A percentile compares a stretch with the other conserved stretches of the same genome.
Evolutionary conservation across 1,140 invertebrate genomes (phyloP).

Genomic region (Hyposmocoma kahamanoa): DNA sequence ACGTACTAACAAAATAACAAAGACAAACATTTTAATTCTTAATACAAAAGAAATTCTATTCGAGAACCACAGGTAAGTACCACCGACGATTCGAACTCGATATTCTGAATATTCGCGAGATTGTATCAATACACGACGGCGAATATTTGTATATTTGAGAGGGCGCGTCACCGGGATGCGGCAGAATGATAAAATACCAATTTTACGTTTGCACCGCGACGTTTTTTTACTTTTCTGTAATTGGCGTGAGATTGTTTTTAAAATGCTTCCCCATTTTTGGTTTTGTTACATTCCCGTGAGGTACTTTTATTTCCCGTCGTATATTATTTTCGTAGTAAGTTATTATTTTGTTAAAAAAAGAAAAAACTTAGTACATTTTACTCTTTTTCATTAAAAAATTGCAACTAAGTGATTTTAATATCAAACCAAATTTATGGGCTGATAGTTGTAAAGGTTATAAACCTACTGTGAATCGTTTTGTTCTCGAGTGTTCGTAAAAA

Average conservation of each 20-base stretch:
- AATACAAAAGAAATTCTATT: background rate
- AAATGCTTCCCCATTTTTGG: no score
- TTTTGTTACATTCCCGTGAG: no score
- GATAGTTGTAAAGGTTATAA: no score
- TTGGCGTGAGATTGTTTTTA: conserved; percentile 10
- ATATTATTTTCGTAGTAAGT: no score
- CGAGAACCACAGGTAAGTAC: background rate
- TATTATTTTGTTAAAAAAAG: no score
- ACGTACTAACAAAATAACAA: background rate
- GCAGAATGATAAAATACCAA: conserved; percentile 34
- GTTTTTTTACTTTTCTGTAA: conserved; percentile 25
- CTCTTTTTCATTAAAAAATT: no score
- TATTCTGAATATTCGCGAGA: conserved; percentile 40
- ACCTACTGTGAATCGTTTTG: no score
- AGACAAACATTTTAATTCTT: background rate
- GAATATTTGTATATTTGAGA: conserved; percentile 50
- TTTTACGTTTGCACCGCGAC: conserved; percentile 16
- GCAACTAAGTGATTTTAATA: no score
- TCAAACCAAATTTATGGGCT: no score
- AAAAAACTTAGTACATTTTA: no score
- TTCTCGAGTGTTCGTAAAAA: no score
- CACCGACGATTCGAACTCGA: conserved; percentile 27
- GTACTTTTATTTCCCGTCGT: no score
- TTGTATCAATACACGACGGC: conserved; percentile 50
- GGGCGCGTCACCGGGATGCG: conserved; percentile 21